Evolutionary conservation across 2,113 vertebrate species (phyloP).

Genomic region (Prochilodus magdalenae): DNA sequence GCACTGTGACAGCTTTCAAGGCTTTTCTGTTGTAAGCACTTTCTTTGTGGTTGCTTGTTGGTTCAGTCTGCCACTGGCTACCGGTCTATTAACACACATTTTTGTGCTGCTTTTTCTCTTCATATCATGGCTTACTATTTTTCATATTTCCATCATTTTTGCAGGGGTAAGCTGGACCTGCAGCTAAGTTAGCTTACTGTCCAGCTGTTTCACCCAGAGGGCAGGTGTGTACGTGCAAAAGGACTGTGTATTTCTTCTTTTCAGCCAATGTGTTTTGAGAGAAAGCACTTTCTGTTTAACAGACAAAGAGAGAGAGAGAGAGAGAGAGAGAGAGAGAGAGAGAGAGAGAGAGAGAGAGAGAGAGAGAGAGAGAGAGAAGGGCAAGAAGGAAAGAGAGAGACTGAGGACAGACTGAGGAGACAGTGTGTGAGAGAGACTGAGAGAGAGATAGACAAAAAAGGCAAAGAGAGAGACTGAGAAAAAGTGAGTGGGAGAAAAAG

Average conservation of each 20-base stretch:
- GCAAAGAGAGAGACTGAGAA: conserved; percentile 4
- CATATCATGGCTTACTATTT: conserved; percentile 61
- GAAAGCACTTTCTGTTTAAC: conserved; percentile 64
- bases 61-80: conserved; percentile 66
- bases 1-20: conserved; percentile 67
- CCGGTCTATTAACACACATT: conserved; percentile 70
- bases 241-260: conserved; percentile 34
- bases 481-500: conserved; percentile 33
- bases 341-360: no score
- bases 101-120: conserved; percentile 54
- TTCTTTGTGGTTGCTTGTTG: conserved; percentile 57
- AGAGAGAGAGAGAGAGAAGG: not conserved
- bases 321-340: conserved; percentile 3
- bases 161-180: conserved; percentile 71
- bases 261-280: conserved; percentile 4
- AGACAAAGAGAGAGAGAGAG: conserved; percentile 30
- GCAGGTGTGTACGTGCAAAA: conserved; percentile 51
- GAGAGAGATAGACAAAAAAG: no score
- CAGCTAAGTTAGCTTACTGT: conserved; percentile 66
- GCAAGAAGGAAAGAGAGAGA: conserved; percentile 36
- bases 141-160: conserved; percentile 47
- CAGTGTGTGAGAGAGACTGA: not conserved
- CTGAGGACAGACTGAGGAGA: no score
- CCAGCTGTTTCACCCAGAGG: conserved; percentile 71
- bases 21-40: conserved; percentile 71